phyloP scores from a whole-genome alignment of 1,140 invertebrate genomes.

The Neotoxoptera formosana region DNA sequence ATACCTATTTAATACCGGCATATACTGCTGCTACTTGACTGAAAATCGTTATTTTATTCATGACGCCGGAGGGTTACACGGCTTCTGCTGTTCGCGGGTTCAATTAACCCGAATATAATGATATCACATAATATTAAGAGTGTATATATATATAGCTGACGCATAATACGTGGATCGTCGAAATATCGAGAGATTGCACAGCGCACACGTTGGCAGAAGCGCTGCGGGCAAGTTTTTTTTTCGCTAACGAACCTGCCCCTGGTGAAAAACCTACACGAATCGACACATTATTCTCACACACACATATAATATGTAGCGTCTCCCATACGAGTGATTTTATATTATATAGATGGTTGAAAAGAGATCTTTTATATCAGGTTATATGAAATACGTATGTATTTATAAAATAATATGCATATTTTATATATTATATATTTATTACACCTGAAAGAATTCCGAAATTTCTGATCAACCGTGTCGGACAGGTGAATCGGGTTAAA shows the following conservation, averaged over 20 bases:
- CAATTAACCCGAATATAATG: conserved; percentile 48
- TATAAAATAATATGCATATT: background rate
- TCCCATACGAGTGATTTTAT: background rate
- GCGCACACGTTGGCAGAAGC: background rate
- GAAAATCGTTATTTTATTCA: conserved; percentile 50
- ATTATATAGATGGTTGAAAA: background rate
- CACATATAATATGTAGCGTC: background rate
- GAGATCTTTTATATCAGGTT: background rate
- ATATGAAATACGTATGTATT: background rate
- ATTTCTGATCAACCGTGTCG: background rate
- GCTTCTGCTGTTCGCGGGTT: conserved; percentile 45
- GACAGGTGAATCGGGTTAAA: background rate
- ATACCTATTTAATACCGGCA: background rate
- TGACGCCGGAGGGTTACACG: conserved; percentile 27
- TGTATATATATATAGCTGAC: background rate
- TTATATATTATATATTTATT: background rate
- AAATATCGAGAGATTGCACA: conserved; percentile 12
- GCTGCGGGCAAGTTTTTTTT: conserved; percentile 6
- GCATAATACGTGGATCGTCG: background rate
- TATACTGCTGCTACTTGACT: conserved; percentile 22
- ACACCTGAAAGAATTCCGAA: background rate
- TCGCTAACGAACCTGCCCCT: conserved; percentile 30
- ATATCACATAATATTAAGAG: background rate
- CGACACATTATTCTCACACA: background rate
- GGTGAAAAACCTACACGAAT: conserved; percentile 15